Conservation (phyloP, 2,113 vertebrate species). For the Zootoca vivipara region DNA sequence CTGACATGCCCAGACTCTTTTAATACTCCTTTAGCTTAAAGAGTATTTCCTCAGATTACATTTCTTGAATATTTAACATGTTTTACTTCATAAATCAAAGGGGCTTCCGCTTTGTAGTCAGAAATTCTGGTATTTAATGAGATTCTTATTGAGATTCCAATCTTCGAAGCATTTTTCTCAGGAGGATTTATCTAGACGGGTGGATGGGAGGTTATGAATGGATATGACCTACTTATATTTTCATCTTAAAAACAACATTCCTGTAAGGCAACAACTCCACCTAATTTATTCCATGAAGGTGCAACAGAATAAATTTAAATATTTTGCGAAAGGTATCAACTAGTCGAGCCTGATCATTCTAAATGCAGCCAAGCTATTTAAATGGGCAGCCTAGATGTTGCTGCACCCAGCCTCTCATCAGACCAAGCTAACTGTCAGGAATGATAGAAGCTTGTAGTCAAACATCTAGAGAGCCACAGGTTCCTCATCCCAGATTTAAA, state of each 20-base stretch:
- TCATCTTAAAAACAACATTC: not conserved
- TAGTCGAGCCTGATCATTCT: too few species aligned
- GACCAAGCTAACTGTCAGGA: too few species aligned
- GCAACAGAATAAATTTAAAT: slow-evolving; percentile 8
- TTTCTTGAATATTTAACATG: slow-evolving; percentile 30
- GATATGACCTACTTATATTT: slow-evolving; percentile 14
- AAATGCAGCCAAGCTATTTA: too few species aligned
- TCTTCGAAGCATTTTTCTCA: slow-evolving; percentile 45
- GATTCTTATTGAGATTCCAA: slow-evolving; percentile 4
- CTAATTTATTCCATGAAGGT: slow-evolving; percentile 21
- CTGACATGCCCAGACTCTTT: slow-evolving; percentile 52
- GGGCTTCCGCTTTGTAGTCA: slow-evolving; percentile 42
- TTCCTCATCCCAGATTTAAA: too few species aligned
- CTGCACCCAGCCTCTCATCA: too few species aligned
- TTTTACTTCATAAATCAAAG: slow-evolving; percentile 60
- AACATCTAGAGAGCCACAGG: too few species aligned
- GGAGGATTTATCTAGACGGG: slow-evolving; percentile 35
- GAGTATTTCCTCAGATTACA: slow-evolving; percentile 56
- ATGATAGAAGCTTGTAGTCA: too few species aligned
- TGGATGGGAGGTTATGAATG: not conserved
- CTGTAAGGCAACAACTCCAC: not conserved
- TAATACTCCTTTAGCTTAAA: slow-evolving; percentile 42
- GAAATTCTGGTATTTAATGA: slow-evolving; percentile 48
- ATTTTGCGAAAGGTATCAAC: too few species aligned
- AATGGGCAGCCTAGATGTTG: too few species aligned